These are phyloP conservation scores for Dipodomys stephensi DNA, from an alignment of 2,113 vertebrate genomes.

Conservation along the genomic window DNA sequence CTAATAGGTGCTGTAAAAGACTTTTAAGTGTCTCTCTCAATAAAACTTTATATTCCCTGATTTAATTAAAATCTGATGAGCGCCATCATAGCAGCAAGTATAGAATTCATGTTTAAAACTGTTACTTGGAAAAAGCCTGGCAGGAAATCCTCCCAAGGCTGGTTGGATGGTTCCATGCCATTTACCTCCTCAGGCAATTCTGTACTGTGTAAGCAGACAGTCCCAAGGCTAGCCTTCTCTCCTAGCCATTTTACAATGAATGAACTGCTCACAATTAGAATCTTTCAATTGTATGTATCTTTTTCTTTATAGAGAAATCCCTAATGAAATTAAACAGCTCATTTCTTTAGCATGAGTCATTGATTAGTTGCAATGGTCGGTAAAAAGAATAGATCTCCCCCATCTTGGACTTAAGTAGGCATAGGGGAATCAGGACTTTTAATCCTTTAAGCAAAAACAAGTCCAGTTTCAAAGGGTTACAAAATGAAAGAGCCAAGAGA, in stretches of 20 bases:
- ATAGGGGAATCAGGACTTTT: not conserved
- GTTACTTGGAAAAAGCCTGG: not conserved
- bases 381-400: not conserved
- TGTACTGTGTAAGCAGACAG: not conserved
- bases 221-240: not conserved
- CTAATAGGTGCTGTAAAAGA: too few species aligned
- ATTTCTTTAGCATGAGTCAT: not conserved
- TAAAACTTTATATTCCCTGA: not conserved
- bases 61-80: not conserved
- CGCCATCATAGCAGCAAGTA: not conserved
- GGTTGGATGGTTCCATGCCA: rapidly evolving
- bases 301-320: not conserved
- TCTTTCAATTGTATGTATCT: not conserved
- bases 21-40: not conserved
- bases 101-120: too few species aligned
- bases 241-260: not conserved
- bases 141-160: not conserved
- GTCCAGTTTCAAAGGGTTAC: not conserved
- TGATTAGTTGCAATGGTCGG: not conserved
- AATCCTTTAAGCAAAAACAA: not conserved
- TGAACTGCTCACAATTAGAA: not conserved
- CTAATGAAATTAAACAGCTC: not conserved
- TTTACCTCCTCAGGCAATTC: not conserved
- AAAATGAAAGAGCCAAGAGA: not conserved
- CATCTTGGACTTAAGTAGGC: not conserved